phyloP scores from a whole-genome alignment of 2,113 vertebrate species.

The Nymphicus hollandicus region DNA sequence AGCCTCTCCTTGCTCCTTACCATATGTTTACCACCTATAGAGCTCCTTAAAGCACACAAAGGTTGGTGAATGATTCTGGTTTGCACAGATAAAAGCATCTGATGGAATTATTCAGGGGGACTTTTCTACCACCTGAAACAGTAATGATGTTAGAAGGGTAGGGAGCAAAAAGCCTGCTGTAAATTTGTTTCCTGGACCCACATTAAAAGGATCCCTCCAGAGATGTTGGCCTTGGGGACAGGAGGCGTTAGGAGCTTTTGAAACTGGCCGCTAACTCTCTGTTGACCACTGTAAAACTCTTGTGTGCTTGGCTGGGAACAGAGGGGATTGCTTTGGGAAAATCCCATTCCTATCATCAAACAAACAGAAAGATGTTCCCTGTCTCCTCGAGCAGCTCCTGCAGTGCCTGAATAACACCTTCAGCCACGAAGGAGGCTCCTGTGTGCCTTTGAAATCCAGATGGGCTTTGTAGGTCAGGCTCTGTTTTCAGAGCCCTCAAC shows the following conservation, averaged over 20 bases:
- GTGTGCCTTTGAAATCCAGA: neutral
- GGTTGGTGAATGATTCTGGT: neutral
- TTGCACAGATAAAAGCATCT: neutral
- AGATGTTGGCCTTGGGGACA: neutral
- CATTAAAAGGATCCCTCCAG: neutral
- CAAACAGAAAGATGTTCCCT: neutral
- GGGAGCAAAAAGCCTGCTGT: neutral
- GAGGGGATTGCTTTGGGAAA: neutral
- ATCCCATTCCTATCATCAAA: neutral
- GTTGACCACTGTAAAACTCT: neutral
- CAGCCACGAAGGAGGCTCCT: neutral
- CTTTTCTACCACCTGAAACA: neutral
- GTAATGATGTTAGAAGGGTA: neutral
- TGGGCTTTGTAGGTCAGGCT: neutral
- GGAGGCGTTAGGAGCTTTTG: neutral
- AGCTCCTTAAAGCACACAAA: neutral
- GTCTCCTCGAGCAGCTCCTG: neutral
- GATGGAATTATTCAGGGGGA: neutral
- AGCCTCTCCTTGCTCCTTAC: neutral
- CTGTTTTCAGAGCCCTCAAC: neutral
- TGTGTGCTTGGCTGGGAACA: neutral
- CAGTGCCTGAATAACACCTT: neutral
- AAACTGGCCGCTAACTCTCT: neutral
- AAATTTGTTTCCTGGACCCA: neutral
- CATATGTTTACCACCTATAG: slow-evolving; percentile 11